Evolutionary conservation across 2,113 vertebrate species (phyloP), one percentile per base, ranked within the genome.

Genomic region (Lepisosteus osseus): DNA sequence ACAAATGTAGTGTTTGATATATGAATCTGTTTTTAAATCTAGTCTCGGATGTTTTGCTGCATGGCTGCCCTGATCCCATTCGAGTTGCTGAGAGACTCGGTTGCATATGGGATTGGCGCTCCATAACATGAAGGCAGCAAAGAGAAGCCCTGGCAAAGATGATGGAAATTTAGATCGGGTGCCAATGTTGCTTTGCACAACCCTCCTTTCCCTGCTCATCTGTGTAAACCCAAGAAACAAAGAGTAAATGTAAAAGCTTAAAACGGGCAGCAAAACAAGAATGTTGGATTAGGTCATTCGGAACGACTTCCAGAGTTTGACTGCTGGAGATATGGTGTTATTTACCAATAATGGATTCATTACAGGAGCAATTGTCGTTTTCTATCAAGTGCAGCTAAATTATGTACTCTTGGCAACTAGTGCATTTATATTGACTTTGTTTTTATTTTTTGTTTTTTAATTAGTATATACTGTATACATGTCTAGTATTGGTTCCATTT

Each of bases 111-210:
- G 62, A 4, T 29, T 1, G 62, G 41, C 41, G 14, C 41, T 65
- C 62, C 17, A 29, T 65, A 65, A 65, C 62, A 40, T 65, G 17
- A 65, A 65, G 62, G 17, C 62, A 65, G 62, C 13, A 65, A 65
- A 8, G 41, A 65, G 62, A 65, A 8, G 8, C 9, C 6, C 62
- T 65, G 62, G 62, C 62, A 65, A 3, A 65, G 57, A 59, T 13
- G 11, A 13, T 13, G 12, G 57, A 59, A 59, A 59, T n/a, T 5
- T 59, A 59, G 57, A 59, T n/a, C n/a, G 17, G 17, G 8, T 41
- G 41, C 41, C 41, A 65, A 42, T 65, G 17, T 29, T 64, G 62
- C 62, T 42, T 17, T 64, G 11, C 41, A 29, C 29, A 11, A 12
- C 62, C 29, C 17, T 29, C 62, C 8, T 4, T 0, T 9, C 9